These are phyloP conservation scores for Aptenodytes forsteri DNA, from an alignment of 2,113 vertebrate species.

Conservation along the genomic window DNA sequence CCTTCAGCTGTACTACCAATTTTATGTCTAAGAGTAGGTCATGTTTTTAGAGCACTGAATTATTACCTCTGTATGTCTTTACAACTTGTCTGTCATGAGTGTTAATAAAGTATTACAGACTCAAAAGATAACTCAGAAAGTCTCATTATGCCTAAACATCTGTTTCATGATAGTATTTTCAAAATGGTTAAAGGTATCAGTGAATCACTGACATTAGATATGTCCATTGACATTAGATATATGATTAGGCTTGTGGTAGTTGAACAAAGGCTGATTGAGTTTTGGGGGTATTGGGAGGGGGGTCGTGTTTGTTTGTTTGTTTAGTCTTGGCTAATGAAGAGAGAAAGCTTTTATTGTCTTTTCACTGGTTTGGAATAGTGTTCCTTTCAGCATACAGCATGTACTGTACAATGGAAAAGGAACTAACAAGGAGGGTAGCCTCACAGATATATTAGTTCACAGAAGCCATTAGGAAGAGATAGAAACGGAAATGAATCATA, in stretches of 20 bases:
- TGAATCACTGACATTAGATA: background rate
- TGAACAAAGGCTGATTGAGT: background rate
- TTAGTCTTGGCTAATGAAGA: background rate
- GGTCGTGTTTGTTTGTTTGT: background rate
- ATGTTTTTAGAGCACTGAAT: background rate
- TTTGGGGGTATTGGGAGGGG: background rate
- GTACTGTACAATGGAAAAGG: background rate
- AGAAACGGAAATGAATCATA: conserved; percentile 28
- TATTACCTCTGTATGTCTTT: background rate
- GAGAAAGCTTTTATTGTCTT: background rate
- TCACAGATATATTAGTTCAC: background rate
- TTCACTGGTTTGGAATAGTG: background rate
- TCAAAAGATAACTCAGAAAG: background rate
- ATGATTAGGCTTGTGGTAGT: background rate
- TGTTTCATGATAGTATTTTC: background rate
- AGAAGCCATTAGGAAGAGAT: conserved; percentile 24
- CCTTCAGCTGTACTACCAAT: background rate
- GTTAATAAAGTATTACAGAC: background rate
- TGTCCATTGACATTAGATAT: background rate
- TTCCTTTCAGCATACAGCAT: background rate
- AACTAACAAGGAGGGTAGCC: background rate
- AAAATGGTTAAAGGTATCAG: background rate
- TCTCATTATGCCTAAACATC: background rate
- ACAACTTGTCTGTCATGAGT: background rate
- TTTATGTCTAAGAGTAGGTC: background rate